Conservation (phyloP, 2,797 vertebrate species). For the Periophthalmus magnuspinnatus region DNA sequence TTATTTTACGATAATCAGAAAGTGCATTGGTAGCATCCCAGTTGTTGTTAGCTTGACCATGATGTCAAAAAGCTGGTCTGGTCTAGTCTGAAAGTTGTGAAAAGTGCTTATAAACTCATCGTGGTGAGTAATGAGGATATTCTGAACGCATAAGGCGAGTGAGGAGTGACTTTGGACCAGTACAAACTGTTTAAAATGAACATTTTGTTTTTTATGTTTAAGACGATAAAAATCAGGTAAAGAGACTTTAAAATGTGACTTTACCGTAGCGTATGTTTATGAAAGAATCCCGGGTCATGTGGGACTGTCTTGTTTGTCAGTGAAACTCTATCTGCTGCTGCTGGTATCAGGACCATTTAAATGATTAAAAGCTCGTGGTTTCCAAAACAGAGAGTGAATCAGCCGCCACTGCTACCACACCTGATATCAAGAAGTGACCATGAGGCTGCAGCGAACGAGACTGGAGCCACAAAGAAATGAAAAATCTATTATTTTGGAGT, state of each 20-base stretch:
- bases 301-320: neutral
- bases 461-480: neutral
- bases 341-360: constrained; percentile 6
- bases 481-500: neutral
- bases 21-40: too few species aligned
- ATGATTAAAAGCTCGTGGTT: constrained; percentile 12
- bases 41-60: too few species aligned
- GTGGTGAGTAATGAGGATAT: too few species aligned
- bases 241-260: neutral
- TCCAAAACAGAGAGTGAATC: constrained; percentile 1
- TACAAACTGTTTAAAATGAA: too few species aligned
- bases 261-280: neutral
- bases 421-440: constrained; percentile 7
- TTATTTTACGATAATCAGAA: neutral
- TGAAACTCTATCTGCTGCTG: constrained; percentile 18
- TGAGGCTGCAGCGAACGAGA: neutral
- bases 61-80: too few species aligned
- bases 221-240: neutral
- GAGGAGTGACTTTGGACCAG: too few species aligned
- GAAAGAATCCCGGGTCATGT: neutral
- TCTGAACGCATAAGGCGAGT: too few species aligned
- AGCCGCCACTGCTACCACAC: constrained; percentile 5
- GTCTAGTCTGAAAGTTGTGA: too few species aligned
- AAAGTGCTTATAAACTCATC: too few species aligned
- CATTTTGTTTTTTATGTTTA: neutral